These are phyloP conservation scores for Myanophis thanlyinensis DNA, from an alignment of 2,113 vertebrate genomes.

Conservation along the genomic window DNA sequence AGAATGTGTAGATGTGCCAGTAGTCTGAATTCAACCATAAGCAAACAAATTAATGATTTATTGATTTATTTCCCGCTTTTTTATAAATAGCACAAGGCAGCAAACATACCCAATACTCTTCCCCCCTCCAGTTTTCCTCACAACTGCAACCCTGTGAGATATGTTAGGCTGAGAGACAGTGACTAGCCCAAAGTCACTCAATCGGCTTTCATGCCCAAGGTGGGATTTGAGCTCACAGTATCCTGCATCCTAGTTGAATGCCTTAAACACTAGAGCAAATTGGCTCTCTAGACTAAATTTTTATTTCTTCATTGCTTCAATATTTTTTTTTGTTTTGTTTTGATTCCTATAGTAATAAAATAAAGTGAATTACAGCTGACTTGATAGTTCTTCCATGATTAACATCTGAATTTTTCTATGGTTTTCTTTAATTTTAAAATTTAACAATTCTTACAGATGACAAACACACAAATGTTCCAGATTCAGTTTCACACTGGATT, in stretches of 20 bases:
- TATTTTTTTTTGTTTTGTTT: neutral
- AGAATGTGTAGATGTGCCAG: neutral
- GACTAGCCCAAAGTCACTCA: neutral
- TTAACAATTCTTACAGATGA: constrained; percentile 77
- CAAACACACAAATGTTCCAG: constrained; percentile 98
- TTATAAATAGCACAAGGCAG: too few species aligned
- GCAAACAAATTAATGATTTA: neutral
- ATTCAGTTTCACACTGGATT: constrained; percentile 99
- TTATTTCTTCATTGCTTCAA: neutral
- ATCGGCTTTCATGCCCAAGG: neutral
- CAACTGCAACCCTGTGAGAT: too few species aligned
- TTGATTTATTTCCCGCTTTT: neutral
- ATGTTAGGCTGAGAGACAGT: neutral
- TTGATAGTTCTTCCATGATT: neutral
- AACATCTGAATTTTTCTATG: neutral
- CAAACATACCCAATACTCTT: too few species aligned
- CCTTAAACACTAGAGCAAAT: neutral
- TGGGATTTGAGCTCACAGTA: neutral
- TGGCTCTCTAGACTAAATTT: neutral
- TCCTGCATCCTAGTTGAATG: neutral
- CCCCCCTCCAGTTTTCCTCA: too few species aligned
- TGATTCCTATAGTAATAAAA: neutral
- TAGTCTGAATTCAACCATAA: neutral
- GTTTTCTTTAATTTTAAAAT: neutral
- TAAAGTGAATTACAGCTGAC: neutral